Percentiles rank a stretch among this genome's conserved stretches.
These are phyloP conservation scores for Trissolcus basalis DNA, from an alignment of 1,140 invertebrate species.

Conservation along the genomic window DNA sequence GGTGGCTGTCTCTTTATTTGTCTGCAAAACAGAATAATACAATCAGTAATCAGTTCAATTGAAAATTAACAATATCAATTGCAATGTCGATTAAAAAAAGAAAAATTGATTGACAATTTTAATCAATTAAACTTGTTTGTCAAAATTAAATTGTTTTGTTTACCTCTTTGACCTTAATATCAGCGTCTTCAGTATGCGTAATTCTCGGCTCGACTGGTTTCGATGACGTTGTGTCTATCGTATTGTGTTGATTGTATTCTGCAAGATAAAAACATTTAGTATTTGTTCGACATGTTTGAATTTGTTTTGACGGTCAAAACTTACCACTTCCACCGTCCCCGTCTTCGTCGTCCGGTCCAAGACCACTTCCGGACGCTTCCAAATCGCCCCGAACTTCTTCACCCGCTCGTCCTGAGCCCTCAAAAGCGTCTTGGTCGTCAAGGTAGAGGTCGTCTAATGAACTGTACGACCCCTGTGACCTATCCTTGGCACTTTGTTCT, in stretches of 20 bases:
- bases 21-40: slow-evolving; percentile 55
- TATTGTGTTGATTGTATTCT: slow-evolving; percentile 68
- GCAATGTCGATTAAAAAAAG: too few species aligned
- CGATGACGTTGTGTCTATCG: slow-evolving; percentile 66
- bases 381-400: slow-evolving; percentile 79
- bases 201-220: slow-evolving; percentile 69
- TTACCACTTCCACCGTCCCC: slow-evolving; percentile 68
- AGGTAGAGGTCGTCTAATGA: slow-evolving; percentile 74
- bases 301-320: too few species aligned
- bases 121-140: too few species aligned
- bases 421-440: slow-evolving; percentile 74
- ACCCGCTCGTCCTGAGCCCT: slow-evolving; percentile 75
- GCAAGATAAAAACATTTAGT: slow-evolving; percentile 38
- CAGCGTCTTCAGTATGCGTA: slow-evolving; percentile 66
- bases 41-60: background rate
- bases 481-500: slow-evolving; percentile 67
- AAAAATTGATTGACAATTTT: too few species aligned
- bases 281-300: too few species aligned
- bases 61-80: too few species aligned
- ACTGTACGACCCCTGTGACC: slow-evolving; percentile 66
- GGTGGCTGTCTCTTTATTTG: slow-evolving; percentile 65
- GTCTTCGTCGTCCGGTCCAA: slow-evolving; percentile 83
- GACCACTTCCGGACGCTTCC: slow-evolving; percentile 83
- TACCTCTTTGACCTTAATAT: slow-evolving; percentile 65
- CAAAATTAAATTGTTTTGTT: too few species aligned